A percentile compares a stretch with the other conserved stretches of the same genome.
Conservation (phyloP, 2,888 invertebrate genomes). For the Agriopis marginaria region DNA sequence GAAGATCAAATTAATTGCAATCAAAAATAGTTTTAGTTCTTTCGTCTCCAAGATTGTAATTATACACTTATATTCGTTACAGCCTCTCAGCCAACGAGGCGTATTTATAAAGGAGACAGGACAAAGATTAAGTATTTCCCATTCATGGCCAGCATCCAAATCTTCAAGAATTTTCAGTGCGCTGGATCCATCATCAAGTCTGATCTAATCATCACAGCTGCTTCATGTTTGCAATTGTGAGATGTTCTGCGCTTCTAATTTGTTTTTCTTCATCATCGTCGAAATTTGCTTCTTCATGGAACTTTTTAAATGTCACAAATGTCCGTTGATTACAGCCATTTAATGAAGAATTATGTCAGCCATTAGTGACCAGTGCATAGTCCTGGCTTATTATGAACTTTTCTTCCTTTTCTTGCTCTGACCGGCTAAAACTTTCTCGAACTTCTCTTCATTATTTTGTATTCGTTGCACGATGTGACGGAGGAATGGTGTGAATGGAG, state of each 20-base stretch:
- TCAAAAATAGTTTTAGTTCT: background rate
- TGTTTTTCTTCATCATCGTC: background rate
- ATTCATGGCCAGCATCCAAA: conserved; percentile 73
- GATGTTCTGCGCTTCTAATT: conserved; percentile 27
- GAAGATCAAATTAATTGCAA: too few relatives aligned
- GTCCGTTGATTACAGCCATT: too few relatives aligned
- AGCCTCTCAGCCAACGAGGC: conserved; percentile 56
- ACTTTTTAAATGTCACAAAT: too few relatives aligned
- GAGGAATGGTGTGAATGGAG: too few relatives aligned
- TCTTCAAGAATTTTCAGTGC: conserved; percentile 70
- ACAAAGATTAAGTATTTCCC: conserved; percentile 68
- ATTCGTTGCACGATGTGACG: too few relatives aligned
- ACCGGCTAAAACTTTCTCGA: too few relatives aligned
- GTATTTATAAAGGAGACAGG: conserved; percentile 62
- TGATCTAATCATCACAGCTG: conserved; percentile 72
- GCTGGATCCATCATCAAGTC: conserved; percentile 73
- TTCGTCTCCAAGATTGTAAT: background rate
- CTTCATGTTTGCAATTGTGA: conserved; percentile 77
- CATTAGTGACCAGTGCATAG: too few relatives aligned
- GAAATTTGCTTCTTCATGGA: too few relatives aligned
- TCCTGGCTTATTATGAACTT: too few relatives aligned
- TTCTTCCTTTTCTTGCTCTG: too few relatives aligned
- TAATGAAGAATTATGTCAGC: too few relatives aligned
- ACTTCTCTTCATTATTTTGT: too few relatives aligned
- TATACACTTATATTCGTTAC: background rate